Evolutionary conservation across 2,888 invertebrate genomes (phyloP), one percentile per base, ranked within the genome.

Genomic region (Cerastoderma edule): DNA sequence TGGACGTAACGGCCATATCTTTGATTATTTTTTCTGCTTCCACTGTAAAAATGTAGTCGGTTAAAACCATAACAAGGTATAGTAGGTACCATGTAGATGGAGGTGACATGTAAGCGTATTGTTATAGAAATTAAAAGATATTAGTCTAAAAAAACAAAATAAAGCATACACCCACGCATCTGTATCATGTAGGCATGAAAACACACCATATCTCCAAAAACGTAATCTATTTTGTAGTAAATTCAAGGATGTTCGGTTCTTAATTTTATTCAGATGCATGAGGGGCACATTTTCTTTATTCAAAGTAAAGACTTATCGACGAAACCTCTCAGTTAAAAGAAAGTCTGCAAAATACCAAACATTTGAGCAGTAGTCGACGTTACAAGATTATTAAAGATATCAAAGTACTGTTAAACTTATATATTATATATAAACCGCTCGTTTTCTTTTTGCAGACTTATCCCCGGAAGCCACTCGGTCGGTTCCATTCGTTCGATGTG

Each of bases 401-500:
- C 24, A n/a, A n/a, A n/a, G n/a, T n/a, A n/a, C n/a, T n/a, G n/a
- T n/a, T n/a, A n/a, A n/a, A n/a, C n/a, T n/a, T n/a, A n/a, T n/a
- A n/a, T n/a, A n/a, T n/a, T n/a, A n/a, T n/a, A n/a, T n/a, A n/a
- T n/a, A n/a, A n/a, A n/a, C n/a, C n/a, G n/a, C n/a, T n/a, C n/a
- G n/a, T 39, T 39, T 16, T 16, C 39, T 39, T 39, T 39, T 53
- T 8, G 8, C 53, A 16, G 6, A 53, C 32, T 13, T 30, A 10
- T 24, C n/a, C 27, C 19, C 5, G 27, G 30, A 28, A 13, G 35
- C 80, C 80, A 10, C 56, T 80, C 0, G 76, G 80, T 32, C 74
- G 80, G 39, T 80, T 77, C 46, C 69, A 77, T 67, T 80, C 80
- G 10, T 77, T 80, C 24, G 80, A 80, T 35, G 75, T 77, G 22